Evolutionary conservation across 1,140 invertebrate species (phyloP).

Genomic region (Hylyphantes graminicola): DNA sequence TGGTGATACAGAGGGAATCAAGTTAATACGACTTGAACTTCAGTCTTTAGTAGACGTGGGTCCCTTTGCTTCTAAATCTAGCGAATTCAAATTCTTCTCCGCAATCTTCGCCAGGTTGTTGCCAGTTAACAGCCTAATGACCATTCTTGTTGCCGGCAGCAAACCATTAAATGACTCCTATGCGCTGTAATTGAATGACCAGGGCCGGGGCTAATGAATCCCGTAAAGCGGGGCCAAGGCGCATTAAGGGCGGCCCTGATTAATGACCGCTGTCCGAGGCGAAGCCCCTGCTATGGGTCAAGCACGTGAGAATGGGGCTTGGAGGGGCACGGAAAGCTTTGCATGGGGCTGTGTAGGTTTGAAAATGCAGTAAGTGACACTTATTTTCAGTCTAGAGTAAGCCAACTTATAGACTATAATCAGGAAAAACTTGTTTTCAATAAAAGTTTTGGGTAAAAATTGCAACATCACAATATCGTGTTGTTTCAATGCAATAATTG

Average conservation of each 20-base stretch:
- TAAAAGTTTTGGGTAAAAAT: background rate
- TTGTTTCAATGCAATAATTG: no score
- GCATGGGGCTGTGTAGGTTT: background rate
- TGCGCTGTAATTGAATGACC: slow-evolving; percentile 2
- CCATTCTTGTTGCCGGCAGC: slow-evolving; percentile 56
- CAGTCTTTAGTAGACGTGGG: no score
- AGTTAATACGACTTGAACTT: background rate
- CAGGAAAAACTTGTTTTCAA: no score
- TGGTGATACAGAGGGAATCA: background rate
- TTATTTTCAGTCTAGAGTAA: no score
- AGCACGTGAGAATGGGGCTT: slow-evolving; percentile 20
- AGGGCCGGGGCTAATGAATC: background rate
- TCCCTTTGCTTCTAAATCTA: background rate
- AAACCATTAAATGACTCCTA: slow-evolving; percentile 54
- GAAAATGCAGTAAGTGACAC: no score
- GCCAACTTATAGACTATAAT: no score
- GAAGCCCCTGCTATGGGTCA: slow-evolving; percentile 5
- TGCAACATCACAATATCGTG: no score
- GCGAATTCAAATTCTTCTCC: slow-evolving; percentile 6
- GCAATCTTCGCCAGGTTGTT: slow-evolving; percentile 20
- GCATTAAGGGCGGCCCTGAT: slow-evolving; percentile 50
- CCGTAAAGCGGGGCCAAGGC: slow-evolving; percentile 26
- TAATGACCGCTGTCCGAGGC: slow-evolving; percentile 32
- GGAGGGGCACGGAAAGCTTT: slow-evolving; percentile 18
- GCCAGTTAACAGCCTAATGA: slow-evolving; percentile 55